Evolutionary conservation across 2,113 vertebrate species (phyloP).

Genomic region (Cynopterus brachyotis): DNA sequence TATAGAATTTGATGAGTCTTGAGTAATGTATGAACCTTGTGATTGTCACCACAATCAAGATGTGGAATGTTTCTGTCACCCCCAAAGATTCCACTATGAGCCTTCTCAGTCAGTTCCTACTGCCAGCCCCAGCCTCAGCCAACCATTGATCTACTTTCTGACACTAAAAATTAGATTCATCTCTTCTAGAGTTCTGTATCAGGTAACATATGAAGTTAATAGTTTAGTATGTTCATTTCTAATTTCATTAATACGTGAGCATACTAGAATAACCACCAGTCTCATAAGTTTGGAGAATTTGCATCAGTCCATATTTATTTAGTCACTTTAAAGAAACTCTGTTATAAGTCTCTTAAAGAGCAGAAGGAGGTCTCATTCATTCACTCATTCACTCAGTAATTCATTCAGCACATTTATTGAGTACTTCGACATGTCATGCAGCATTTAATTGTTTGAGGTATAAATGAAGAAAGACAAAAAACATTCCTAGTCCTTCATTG

Average conservation of each 20-base stretch:
- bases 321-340: background rate
- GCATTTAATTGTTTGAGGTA: background rate
- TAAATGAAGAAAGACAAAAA: background rate
- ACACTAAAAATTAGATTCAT: background rate
- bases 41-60: background rate
- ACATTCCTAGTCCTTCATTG: background rate
- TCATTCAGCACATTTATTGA: background rate
- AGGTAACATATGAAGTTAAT: background rate
- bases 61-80: background rate
- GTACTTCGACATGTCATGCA: background rate
- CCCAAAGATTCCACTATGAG: background rate
- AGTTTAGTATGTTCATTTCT: background rate
- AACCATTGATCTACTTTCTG: background rate
- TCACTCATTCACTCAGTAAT: background rate
- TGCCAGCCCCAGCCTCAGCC: background rate
- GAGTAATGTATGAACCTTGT: background rate
- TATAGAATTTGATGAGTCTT: background rate
- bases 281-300: background rate
- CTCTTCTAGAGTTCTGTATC: background rate
- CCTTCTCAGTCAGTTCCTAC: background rate
- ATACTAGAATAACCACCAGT: background rate
- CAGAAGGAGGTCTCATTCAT: background rate
- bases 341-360: background rate
- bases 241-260: background rate
- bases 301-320: background rate